phyloP scores from a whole-genome alignment of 2,113 vertebrate species.

The Corythoichthys haematopterus region DNA sequence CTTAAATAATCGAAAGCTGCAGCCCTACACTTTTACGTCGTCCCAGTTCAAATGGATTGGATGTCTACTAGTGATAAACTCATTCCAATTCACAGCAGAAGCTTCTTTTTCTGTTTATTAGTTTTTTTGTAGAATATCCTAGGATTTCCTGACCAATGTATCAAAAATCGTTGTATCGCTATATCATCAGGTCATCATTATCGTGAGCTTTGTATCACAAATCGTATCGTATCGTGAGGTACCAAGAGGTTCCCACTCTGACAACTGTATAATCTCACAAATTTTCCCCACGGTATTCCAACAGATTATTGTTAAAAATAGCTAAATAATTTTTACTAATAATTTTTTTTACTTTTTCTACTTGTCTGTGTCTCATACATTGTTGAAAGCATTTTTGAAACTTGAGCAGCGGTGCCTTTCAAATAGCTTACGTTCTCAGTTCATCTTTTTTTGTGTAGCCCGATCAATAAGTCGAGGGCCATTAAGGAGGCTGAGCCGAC shows the following conservation, averaged over 20 bases:
- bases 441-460: slow-evolving; percentile 56
- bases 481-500: slow-evolving; percentile 60
- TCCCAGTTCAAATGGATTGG: too few relatives aligned
- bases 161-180: too few relatives aligned
- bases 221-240: too few relatives aligned
- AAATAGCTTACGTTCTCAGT: slow-evolving; percentile 63
- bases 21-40: too few relatives aligned
- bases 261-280: neutral
- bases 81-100: too few relatives aligned
- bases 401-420: slow-evolving; percentile 57
- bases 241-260: neutral
- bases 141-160: too few relatives aligned
- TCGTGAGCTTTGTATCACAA: too few relatives aligned
- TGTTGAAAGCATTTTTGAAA: slow-evolving; percentile 54
- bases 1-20: too few relatives aligned
- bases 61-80: too few relatives aligned
- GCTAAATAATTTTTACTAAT: neutral
- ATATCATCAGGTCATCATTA: too few relatives aligned
- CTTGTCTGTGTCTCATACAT: slow-evolving; percentile 26
- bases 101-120: too few relatives aligned
- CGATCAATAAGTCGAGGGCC: slow-evolving; percentile 69
- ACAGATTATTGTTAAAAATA: slow-evolving; percentile 8
- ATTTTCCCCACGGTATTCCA: slow-evolving; percentile 1
- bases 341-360: slow-evolving; percentile 8
- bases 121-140: too few relatives aligned